Base-by-base conservation (phyloP, 2,113 vertebrate genomes). In the Grus americana region DNA sequence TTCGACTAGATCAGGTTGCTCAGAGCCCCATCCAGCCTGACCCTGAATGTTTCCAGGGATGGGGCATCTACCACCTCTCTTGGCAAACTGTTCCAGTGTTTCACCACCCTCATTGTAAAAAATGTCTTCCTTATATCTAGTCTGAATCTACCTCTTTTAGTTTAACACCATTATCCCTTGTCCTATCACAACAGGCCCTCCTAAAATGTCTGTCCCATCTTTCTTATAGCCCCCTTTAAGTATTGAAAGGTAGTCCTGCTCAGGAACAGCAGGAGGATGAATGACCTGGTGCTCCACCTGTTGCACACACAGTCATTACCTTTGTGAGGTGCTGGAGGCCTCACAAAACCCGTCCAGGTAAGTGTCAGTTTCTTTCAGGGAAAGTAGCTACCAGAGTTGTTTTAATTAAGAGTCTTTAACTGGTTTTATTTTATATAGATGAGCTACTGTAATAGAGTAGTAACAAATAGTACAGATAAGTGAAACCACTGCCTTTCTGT, bases 121-220 rank as follows among this genome's bases (percentile, higher is more conserved):
- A 29, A 34, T 20, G 3, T 58, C 23, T 12, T 32, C 27, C 10
- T 15, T 34, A 9, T 5, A 32, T 38, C 44, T 42, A 12, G 34
- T 46, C 38, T 61, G 21, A 79, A 34, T 54, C 55, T 54, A 5
- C 62, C 1, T 50, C 12, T 50, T 36, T 42, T 24, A 49, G 27
- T 65, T 74, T 47, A 47, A 57, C 47, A 27, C 19, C 8, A 6
- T 50, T 67, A 7, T 13, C 26, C 8, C 32, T 78, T 36, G 20
- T 61, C 16, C 54, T 44, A 2, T 32, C 2, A 0, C n/a, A 8
- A 44, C 8, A 40, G 32, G 5, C 32, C 21, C 55, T 54, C 3
- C 4, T 55, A 47, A 88, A 79, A 71, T 10, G 36, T 19, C 23
- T 20, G 23, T 40, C 23, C 22, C 5, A 19, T 40, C 49, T 88